phyloP scores from a whole-genome alignment of 2,113 vertebrate genomes.

The Oreochromis tanganicae region DNA sequence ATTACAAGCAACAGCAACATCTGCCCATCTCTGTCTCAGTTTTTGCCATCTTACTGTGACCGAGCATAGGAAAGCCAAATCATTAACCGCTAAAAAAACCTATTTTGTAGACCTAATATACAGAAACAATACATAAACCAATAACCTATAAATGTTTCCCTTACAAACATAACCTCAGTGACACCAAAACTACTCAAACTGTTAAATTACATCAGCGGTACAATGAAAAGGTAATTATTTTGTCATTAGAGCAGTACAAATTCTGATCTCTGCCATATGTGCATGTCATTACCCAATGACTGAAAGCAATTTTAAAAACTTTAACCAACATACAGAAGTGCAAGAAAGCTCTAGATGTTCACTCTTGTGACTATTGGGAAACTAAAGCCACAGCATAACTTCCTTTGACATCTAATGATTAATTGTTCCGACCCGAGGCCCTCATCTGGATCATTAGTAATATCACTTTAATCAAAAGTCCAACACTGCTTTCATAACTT shows the following conservation, averaged over 20 bases:
- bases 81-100: background rate
- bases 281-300: background rate
- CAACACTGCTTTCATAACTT: constrained; percentile 27
- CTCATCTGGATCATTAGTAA: constrained; percentile 46
- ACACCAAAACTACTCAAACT: background rate
- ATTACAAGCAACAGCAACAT: background rate
- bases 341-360: background rate
- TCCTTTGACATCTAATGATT: constrained; percentile 2
- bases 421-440: constrained; percentile 11
- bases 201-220: background rate
- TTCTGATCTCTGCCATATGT: constrained; percentile 23
- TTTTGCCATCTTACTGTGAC: background rate
- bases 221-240: background rate
- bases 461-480: constrained; percentile 59
- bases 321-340: background rate
- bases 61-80: background rate
- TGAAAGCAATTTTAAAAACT: background rate
- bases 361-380: background rate
- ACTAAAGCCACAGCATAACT: background rate
- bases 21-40: background rate
- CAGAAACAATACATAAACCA: background rate
- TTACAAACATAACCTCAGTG: background rate
- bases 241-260: constrained; percentile 2
- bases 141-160: background rate
- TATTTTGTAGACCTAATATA: background rate